Conservation (phyloP, 2,888 invertebrate species). For the Clusia tigrina region DNA sequence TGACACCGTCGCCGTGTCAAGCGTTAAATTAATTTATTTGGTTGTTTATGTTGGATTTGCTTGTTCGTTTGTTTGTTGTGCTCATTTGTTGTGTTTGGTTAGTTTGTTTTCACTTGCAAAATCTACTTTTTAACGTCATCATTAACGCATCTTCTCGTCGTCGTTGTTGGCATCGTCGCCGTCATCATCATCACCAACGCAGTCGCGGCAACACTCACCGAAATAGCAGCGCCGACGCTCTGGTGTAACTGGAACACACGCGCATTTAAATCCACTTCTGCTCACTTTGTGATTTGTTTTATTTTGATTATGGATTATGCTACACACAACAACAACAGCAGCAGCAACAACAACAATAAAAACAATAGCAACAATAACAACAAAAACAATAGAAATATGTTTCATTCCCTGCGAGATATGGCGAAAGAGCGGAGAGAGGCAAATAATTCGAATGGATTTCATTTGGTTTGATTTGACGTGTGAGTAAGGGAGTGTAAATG, state of each 20-base stretch:
- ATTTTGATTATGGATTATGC: neutral
- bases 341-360: neutral
- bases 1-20: neutral
- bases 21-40: neutral
- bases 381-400: no score
- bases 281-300: neutral
- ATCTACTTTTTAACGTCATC: neutral
- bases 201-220: no score
- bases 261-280: no score
- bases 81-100: no score
- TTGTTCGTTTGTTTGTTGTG: neutral
- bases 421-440: no score
- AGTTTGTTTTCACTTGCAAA: no score
- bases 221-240: no score
- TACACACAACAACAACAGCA: no score
- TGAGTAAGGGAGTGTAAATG: neutral
- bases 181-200: no score
- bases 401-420: no score
- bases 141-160: neutral
- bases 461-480: conserved; percentile 3
- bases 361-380: neutral
- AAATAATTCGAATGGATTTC: no score
- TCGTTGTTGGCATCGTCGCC: neutral
- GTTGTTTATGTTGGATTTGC: neutral
- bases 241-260: neutral